phyloP scores from a whole-genome alignment of 1,140 invertebrate genomes.

The Sycophila sp. region DNA sequence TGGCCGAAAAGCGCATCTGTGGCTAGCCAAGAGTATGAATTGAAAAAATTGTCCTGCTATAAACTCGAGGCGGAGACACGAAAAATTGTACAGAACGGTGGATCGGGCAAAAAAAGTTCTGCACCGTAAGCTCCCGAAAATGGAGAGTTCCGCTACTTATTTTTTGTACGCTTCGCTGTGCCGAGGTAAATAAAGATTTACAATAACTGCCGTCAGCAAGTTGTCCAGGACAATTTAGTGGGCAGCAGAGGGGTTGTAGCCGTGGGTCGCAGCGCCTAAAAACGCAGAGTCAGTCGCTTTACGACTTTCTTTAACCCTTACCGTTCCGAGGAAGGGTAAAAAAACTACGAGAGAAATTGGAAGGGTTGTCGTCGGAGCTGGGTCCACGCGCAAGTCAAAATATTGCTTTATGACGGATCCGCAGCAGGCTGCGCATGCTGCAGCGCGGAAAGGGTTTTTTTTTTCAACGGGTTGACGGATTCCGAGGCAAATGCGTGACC shows the following conservation, averaged over 20 bases:
- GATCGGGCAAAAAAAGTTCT: not conserved
- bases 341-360: constrained; percentile 35
- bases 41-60: constrained; percentile 23
- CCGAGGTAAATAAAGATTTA: constrained; percentile 20
- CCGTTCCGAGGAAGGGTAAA: constrained; percentile 25
- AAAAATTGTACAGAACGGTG: constrained; percentile 14
- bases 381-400: constrained; percentile 48
- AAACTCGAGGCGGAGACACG: not conserved
- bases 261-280: constrained; percentile 40
- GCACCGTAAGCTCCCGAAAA: constrained; percentile 7
- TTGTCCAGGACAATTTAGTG: not conserved
- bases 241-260: not conserved
- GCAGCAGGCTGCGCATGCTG: constrained; percentile 43
- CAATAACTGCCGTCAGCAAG: not conserved
- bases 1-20: constrained; percentile 10
- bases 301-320: constrained; percentile 55
- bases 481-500: constrained; percentile 28
- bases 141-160: constrained; percentile 30
- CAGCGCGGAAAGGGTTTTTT: constrained; percentile 43
- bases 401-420: constrained; percentile 59
- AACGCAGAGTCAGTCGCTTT: constrained; percentile 50
- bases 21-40: not conserved
- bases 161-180: constrained; percentile 2
- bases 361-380: constrained; percentile 40
- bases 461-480: constrained; percentile 50